Percentiles rank a stretch among this genome's conserved stretches.
Conservation (phyloP, 2,113 vertebrate genomes). For the Varanus komodoensis region DNA sequence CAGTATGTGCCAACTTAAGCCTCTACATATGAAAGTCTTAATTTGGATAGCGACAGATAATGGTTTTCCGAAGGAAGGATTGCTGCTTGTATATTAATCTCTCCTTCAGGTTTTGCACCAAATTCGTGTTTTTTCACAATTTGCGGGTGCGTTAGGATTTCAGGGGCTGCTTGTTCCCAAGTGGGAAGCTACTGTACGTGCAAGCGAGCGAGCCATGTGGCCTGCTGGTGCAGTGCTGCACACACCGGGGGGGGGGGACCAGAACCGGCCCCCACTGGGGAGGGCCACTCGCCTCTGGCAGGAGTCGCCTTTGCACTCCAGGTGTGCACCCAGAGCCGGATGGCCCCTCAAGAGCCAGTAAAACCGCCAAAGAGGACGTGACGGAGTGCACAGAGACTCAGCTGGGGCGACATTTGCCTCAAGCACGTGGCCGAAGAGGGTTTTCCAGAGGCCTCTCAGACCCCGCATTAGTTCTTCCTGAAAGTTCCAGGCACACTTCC, state of each 20-base stretch:
- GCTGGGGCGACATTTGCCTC: background rate
- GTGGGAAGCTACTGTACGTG: background rate
- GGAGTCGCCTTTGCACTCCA: background rate
- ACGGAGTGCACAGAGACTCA: background rate
- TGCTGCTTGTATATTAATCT: no score
- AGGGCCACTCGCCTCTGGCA: background rate
- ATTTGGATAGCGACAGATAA: no score
- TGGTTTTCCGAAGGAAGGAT: background rate
- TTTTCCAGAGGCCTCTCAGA: conserved; percentile 3
- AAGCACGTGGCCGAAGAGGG: background rate
- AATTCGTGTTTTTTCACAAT: no score
- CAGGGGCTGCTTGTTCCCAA: background rate
- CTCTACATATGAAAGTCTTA: no score
- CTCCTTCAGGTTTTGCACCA: background rate
- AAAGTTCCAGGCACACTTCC: conserved; percentile 51
- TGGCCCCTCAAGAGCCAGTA: background rate
- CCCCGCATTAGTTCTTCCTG: conserved; percentile 59
- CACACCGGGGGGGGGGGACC: background rate
- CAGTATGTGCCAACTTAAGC: background rate
- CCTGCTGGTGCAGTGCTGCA: background rate
- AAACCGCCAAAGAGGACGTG: background rate
- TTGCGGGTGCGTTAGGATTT: no score
- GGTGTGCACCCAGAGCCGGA: background rate
- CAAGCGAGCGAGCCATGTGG: background rate
- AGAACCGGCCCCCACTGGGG: background rate